Percentiles rank a stretch among this genome's conserved stretches.
These are phyloP conservation scores for Pseudomyrmex dendroicus DNA, from an alignment of 1,140 invertebrate genomes.

Conservation along the genomic window DNA sequence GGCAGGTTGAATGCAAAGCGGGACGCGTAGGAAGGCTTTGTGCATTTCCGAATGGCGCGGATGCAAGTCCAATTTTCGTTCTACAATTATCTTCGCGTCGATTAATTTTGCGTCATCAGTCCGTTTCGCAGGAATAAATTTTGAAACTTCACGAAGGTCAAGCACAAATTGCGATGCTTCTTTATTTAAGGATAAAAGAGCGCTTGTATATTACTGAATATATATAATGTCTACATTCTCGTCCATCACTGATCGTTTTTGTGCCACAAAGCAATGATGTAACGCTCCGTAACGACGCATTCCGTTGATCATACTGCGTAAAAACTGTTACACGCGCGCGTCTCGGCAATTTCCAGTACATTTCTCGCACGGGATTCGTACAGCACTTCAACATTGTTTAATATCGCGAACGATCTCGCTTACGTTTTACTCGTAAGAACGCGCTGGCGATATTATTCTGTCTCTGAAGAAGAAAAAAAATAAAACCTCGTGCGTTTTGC, in stretches of 20 bases:
- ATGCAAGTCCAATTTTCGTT: not conserved
- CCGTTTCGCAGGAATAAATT: no score
- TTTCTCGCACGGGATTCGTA: slow-evolving; percentile 40
- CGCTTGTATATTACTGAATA: not conserved
- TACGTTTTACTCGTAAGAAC: slow-evolving; percentile 41
- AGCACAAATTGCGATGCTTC: no score
- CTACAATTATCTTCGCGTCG: not conserved
- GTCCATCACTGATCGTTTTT: not conserved
- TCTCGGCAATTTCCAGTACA: slow-evolving; percentile 37
- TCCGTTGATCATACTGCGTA: slow-evolving; percentile 45
- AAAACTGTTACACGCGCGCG: slow-evolving; percentile 50
- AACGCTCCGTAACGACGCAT: slow-evolving; percentile 40
- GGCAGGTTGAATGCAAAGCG: slow-evolving; percentile 25
- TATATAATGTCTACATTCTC: not conserved
- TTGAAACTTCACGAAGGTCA: no score
- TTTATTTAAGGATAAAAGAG: no score
- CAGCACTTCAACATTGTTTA: not conserved
- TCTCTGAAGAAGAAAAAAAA: slow-evolving; percentile 6
- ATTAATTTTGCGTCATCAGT: not conserved
- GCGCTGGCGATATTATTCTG: not conserved
- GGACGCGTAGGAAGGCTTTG: not conserved
- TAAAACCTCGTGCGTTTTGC: not conserved
- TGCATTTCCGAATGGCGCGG: slow-evolving; percentile 18
- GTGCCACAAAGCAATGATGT: slow-evolving; percentile 30
- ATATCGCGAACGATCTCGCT: slow-evolving; percentile 29